Percentiles rank a stretch among this genome's conserved stretches.
phyloP scores from a whole-genome alignment of 1,140 invertebrate genomes.

The Pinna nobilis region DNA sequence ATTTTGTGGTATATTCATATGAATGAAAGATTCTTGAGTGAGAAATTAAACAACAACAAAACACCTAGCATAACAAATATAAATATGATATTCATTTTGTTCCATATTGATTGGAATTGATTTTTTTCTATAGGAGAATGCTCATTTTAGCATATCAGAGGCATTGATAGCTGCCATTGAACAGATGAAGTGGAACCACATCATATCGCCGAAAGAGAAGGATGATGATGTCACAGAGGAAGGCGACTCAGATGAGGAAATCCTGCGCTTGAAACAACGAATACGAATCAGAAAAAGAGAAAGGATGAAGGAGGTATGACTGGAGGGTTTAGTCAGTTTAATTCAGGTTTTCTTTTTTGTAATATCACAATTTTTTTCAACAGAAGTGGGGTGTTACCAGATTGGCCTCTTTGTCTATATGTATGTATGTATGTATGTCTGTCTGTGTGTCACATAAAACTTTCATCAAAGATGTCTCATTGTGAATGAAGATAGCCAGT shows the following conservation, averaged over 20 bases:
- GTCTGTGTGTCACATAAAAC: too few relatives aligned
- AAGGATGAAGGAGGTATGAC: too few relatives aligned
- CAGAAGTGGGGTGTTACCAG: too few relatives aligned
- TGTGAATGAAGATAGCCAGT: too few relatives aligned
- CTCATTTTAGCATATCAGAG: conserved; percentile 90
- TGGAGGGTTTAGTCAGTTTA: not conserved
- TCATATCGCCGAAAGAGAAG: conserved; percentile 48
- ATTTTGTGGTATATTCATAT: too few relatives aligned
- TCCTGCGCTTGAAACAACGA: conserved; percentile 81
- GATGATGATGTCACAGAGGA: conserved; percentile 73
- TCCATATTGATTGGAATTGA: conserved; percentile 1
- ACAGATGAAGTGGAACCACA: conserved; percentile 74
- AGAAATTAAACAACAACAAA: not conserved
- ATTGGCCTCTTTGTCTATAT: too few relatives aligned
- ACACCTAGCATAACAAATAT: not conserved
- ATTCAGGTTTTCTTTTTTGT: too few relatives aligned
- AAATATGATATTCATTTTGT: not conserved
- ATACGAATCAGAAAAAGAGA: conserved; percentile 76
- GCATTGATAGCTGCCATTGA: conserved; percentile 90
- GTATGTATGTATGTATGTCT: too few relatives aligned
- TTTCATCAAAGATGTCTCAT: too few relatives aligned
- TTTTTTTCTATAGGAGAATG: conserved; percentile 81
- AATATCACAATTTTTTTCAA: too few relatives aligned
- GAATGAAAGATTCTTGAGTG: too few relatives aligned
- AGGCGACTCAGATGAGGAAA: conserved; percentile 83